Base-by-base conservation (phyloP, 1,140 invertebrate species). In the Aphelenchoides avenae region DNA sequence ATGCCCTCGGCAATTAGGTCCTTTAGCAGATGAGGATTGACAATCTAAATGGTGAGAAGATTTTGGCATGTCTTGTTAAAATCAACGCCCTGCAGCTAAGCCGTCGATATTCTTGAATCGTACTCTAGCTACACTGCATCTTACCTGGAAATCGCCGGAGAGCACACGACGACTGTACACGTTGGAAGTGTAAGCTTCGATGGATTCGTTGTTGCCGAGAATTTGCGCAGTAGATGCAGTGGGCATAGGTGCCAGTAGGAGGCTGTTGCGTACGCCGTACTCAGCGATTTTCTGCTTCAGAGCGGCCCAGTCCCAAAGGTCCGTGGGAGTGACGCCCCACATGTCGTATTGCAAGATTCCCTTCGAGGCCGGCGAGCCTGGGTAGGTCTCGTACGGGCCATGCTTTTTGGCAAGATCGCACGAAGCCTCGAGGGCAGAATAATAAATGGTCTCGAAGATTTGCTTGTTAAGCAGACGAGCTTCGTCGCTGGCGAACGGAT, bases 201-300 rank as follows among this genome's bases (percentile, higher is more conserved):
- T 89, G 0, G 90, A 90, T 79, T 99, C 93, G 79, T 98, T 98
- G 72, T 98, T 98, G 11, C 94, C 95, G 29, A 99, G 83, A 73
- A 99, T 99, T 81, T 98, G 94, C 5, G 95, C 93, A 0, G 95
- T 99, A 1, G 92, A 96, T 11, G 94, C 93, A 11, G 94, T 99
- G 1, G 94, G 95, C 94, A 98, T 99, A 1, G 93, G 92, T 0
- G 95, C 92, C 42, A 98, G 65, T 2, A 99, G 80, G 6, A 99
- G 80, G 13, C 90, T 94, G 82, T 99, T 99, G 42, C 93, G 81
- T 0, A 99, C 81, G 24, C 95, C 95, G 81, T 91, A 82, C 78
- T 89, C 83, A 7, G 85, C 85, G 69, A 99, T 96, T 71, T 89
- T 87, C 60, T 81, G 82, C 78, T 91, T 91, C 29, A 99, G 80